phyloP scores from a whole-genome alignment of 2,888 invertebrate genomes.

The Drosophila barbarae region DNA sequence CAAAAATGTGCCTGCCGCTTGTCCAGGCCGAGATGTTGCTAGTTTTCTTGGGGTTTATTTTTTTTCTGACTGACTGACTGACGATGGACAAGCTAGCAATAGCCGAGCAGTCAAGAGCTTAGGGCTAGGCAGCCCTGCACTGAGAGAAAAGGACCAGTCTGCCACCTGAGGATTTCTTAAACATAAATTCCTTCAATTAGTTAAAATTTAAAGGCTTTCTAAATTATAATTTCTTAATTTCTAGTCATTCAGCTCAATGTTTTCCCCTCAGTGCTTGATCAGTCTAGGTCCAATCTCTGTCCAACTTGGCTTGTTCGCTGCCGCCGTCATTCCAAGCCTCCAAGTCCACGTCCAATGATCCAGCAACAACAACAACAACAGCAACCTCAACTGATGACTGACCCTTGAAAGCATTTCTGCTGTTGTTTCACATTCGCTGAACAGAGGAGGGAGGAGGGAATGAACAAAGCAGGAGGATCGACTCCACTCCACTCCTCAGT shows the following conservation, averaged over 20 bases:
- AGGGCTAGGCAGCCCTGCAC: constrained; percentile 26
- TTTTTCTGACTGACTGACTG: constrained; percentile 42
- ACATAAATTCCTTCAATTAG: too few relatives aligned
- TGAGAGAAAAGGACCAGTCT: neutral
- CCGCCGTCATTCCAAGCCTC: constrained; percentile 20
- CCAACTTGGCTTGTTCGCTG: constrained; percentile 31
- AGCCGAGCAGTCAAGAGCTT: constrained; percentile 42
- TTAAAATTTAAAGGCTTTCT: too few relatives aligned
- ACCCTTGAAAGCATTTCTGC: constrained; percentile 63
- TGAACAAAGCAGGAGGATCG: constrained; percentile 6
- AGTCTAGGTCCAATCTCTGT: constrained; percentile 34
- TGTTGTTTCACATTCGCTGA: constrained; percentile 58
- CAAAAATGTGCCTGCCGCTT: constrained; percentile 54
- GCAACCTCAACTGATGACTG: constrained; percentile 61
- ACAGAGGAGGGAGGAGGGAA: constrained; percentile 1
- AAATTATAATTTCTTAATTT: neutral
- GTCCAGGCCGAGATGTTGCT: constrained; percentile 40
- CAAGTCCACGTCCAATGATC: constrained; percentile 50
- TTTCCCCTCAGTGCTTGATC: constrained; percentile 17
- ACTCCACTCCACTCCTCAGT: constrained; percentile 46
- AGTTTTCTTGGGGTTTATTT: constrained; percentile 6
- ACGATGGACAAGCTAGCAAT: constrained; percentile 56
- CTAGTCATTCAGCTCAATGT: neutral
- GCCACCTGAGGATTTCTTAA: too few relatives aligned
- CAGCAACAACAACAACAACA: constrained; percentile 61